Percentiles rank a stretch among this genome's conserved stretches.
These are phyloP conservation scores for Ctenochaetus hawaiiensis DNA, from an alignment of 2,797 vertebrate species.

Conservation along the genomic window DNA sequence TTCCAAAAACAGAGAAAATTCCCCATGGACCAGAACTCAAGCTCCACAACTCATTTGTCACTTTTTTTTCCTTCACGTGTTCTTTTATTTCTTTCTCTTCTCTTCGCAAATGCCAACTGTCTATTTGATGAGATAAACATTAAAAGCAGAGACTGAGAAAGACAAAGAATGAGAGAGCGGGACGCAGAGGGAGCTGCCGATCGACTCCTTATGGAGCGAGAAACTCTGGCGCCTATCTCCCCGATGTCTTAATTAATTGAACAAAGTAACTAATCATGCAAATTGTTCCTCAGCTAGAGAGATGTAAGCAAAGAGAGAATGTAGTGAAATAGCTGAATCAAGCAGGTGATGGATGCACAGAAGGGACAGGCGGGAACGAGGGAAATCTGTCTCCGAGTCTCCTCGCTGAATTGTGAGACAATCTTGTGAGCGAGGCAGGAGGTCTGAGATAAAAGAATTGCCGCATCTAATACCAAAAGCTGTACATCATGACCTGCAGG, in stretches of 20 bases:
- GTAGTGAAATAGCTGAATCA: slow-evolving; percentile 17
- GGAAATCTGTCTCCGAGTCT: slow-evolving; percentile 28
- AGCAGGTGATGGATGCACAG: slow-evolving; percentile 41
- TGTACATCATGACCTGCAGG: slow-evolving; percentile 26
- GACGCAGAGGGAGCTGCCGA: slow-evolving; percentile 49
- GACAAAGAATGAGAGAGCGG: background rate
- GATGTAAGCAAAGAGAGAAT: slow-evolving; percentile 8
- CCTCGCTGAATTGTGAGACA: slow-evolving; percentile 24
- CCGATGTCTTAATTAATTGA: slow-evolving; percentile 68
- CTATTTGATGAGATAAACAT: slow-evolving; percentile 65
- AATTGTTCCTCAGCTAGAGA: slow-evolving; percentile 48
- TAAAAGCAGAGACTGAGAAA: slow-evolving; percentile 28
- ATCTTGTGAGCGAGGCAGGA: slow-evolving; percentile 32
- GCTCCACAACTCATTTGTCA: slow-evolving; percentile 50
- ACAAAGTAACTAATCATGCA: slow-evolving; percentile 69
- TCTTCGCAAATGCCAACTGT: slow-evolving; percentile 20
- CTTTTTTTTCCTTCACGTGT: slow-evolving; percentile 13
- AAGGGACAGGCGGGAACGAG: background rate
- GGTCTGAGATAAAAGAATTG: slow-evolving; percentile 53
- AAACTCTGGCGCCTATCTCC: slow-evolving; percentile 50
- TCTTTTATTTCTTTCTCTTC: slow-evolving; percentile 42
- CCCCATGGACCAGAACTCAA: slow-evolving; percentile 39
- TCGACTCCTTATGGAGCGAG: slow-evolving; percentile 49
- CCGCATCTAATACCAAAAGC: slow-evolving; percentile 25
- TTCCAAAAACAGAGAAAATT: slow-evolving; percentile 26